These are phyloP conservation scores for Panthera tigris DNA, from an alignment of 2,113 vertebrate species.

Conservation along the genomic window DNA sequence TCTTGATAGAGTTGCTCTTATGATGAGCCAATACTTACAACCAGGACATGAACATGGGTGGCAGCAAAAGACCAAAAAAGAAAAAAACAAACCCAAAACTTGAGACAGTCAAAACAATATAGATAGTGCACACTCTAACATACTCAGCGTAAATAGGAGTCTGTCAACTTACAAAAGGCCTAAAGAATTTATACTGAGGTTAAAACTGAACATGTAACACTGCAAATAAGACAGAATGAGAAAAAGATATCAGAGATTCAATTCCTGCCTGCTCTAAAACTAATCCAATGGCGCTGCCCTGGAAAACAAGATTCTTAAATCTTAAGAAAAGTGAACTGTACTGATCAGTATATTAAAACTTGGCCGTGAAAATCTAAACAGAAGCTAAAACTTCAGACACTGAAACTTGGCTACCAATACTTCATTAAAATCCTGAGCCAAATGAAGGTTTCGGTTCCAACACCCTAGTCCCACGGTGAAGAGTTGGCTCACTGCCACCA, in stretches of 20 bases:
- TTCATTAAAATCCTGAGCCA: constrained; percentile 31
- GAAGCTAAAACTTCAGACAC: constrained; percentile 42
- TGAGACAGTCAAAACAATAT: not conserved
- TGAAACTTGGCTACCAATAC: constrained; percentile 51
- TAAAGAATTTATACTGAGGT: not conserved
- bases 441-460: constrained; percentile 61
- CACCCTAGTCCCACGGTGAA: not conserved
- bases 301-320: constrained; percentile 1
- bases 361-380: constrained; percentile 28
- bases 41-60: not conserved
- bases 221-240: not conserved
- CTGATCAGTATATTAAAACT: constrained; percentile 29
- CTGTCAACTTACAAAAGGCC: not conserved
- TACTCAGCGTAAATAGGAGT: not conserved
- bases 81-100: not conserved
- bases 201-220: not conserved
- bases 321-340: not conserved
- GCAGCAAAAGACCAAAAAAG: not conserved
- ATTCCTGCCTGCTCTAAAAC: not conserved
- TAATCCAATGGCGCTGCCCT: not conserved
- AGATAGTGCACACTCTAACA: not conserved
- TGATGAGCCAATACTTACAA: not conserved
- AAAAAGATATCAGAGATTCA: not conserved
- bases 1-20: not conserved
- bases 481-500: not conserved